phyloP scores from a whole-genome alignment of 1,140 invertebrate genomes.

The Gerris buenoi region DNA sequence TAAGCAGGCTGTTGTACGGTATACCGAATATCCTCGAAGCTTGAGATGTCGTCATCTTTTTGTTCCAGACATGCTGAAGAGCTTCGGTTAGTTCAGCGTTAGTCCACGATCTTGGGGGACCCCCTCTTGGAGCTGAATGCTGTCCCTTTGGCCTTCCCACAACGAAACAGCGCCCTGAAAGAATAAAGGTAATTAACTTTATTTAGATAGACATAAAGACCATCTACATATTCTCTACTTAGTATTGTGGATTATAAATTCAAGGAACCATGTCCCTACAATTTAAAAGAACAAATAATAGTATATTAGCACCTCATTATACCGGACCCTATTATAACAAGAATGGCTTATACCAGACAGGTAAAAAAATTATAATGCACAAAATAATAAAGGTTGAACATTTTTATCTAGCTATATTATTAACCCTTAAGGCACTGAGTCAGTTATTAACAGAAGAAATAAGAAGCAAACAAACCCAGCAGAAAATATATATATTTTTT shows the following conservation, averaged over 20 bases:
- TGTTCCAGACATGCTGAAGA: constrained; percentile 79
- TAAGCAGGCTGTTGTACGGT: constrained; percentile 75
- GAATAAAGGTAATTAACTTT: too few relatives aligned
- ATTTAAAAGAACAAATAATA: constrained; percentile 1
- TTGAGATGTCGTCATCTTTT: constrained; percentile 86
- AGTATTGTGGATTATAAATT: neutral
- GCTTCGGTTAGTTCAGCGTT: constrained; percentile 77
- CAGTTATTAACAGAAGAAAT: too few relatives aligned
- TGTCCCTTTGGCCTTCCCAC: constrained; percentile 66
- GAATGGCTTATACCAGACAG: too few relatives aligned
- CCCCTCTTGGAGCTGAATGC: constrained; percentile 71
- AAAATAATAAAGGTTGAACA: too few relatives aligned
- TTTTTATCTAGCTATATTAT: too few relatives aligned
- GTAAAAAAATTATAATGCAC: too few relatives aligned
- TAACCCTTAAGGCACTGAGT: too few relatives aligned
- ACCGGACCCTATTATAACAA: too few relatives aligned
- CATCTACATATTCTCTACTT: neutral
- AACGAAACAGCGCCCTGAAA: constrained; percentile 11
- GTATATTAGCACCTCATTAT: too few relatives aligned
- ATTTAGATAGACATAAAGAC: neutral
- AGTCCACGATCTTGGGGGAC: constrained; percentile 75
- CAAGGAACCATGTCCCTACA: neutral
- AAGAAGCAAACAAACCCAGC: too few relatives aligned
- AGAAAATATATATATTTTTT: too few relatives aligned
- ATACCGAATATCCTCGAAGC: constrained; percentile 77